Evolutionary conservation across 2,797 vertebrate species (phyloP), one percentile per base, ranked within the genome.

Genomic region (Falco biarmicus): DNA sequence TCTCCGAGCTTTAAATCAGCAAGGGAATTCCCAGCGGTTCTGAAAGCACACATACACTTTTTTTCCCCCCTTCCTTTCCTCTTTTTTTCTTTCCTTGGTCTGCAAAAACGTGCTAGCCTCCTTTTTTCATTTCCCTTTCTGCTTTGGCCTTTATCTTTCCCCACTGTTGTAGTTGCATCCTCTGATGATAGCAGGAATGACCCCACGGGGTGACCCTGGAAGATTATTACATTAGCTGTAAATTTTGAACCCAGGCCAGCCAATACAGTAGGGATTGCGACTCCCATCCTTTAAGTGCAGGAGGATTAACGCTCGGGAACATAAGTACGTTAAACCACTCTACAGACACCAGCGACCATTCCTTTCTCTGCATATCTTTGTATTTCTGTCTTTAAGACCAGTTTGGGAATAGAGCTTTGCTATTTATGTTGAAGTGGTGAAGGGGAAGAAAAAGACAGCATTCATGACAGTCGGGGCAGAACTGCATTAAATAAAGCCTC

Each of bases 271-370:
- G 61, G 87, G 89, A 96, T 74, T 95, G 82, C 87, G 93, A 13
- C 93, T 94, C 90, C 95, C 94, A 95, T 93, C 95, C 93, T 97
- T 93, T 96, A 91, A 98, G 96, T 95, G 97, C 97, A 92, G 94
- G 61, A 91, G 94, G 97, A 97, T 96, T 98, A 98, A 76, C 84
- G 74, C 94, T 95, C 4, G 0, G 81, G 37, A 95, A 45, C 90
- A 1, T 68, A 90, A 95, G 86, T 71, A 88, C 29, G 5, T 86
- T 92, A 95, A 96, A 95, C 41, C 86, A 50, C 93, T 95, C 89
- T 50, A 31, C 96, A 95, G 95, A 97, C 79, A 94, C 69, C 68
- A 78, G 34, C 13, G 12, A 60, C 78, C 79, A 73, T 84, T 63
- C 56, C 91, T 87, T 94, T 91, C 97, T 93, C 94, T 95, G 90